A percentile compares a stretch with the other conserved stretches of the same genome.
These are phyloP conservation scores for Sphaeridia pumilis DNA, from an alignment of 2,888 invertebrate genomes.

Conservation along the genomic window DNA sequence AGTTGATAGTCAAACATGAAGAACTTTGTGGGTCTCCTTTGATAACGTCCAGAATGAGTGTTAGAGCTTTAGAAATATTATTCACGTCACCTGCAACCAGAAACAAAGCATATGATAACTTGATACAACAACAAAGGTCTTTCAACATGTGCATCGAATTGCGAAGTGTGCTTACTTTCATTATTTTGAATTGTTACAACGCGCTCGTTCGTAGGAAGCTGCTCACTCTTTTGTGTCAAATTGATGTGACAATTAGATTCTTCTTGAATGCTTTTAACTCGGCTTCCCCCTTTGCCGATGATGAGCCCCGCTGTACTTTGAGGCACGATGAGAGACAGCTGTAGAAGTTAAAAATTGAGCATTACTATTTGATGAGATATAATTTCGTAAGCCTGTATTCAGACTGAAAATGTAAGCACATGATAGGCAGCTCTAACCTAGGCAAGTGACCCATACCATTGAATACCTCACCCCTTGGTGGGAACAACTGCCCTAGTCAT, in stretches of 20 bases:
- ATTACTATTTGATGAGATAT: no score
- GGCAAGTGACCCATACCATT: no score
- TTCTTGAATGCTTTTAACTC: conserved; percentile 35
- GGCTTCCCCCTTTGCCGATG: conserved; percentile 35
- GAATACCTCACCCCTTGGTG: no score
- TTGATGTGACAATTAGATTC: conserved; percentile 36
- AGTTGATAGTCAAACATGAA: conserved; percentile 35
- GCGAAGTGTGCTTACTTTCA: conserved; percentile 29
- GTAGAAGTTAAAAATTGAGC: no score
- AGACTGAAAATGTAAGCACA: no score
- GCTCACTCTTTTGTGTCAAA: conserved; percentile 35
- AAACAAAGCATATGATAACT: background rate
- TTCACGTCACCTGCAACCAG: conserved; percentile 27
- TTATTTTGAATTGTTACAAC: conserved; percentile 36
- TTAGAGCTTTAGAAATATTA: conserved; percentile 35
- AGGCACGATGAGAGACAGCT: conserved; percentile 35
- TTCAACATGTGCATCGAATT: no score
- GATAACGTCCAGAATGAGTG: conserved; percentile 34
- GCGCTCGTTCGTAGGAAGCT: conserved; percentile 34
- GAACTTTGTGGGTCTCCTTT: conserved; percentile 35
- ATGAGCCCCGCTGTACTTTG: conserved; percentile 35
- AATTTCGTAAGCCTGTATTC: no score
- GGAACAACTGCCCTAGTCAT: no score
- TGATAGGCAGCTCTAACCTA: no score
- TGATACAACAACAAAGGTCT: no score